Base-by-base conservation (phyloP, 2,888 invertebrate genomes). In the Pristionchus maxplancki region DNA sequence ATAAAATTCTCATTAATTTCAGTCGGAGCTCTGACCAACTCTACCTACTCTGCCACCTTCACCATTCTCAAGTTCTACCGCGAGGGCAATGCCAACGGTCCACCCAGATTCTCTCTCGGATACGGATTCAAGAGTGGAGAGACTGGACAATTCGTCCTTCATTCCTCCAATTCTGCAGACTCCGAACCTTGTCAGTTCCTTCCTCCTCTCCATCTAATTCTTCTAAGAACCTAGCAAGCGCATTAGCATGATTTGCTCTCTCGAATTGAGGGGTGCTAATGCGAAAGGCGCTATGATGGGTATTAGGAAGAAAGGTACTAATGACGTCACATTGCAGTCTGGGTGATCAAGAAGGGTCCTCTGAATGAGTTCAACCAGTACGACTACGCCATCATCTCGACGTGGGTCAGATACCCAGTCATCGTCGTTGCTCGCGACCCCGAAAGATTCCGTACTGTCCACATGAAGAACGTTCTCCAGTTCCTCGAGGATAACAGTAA, bases 331-430 rank as follows among this genome's bases (percentile, higher is more conserved):
- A 20, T 90, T 93, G 89, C 90, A 95, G 95, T 95, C 93, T 95
- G 95, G 95, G 94, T 95, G 64, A 93, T 95, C 92, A 95, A 95
- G 90, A 91, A 93, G 90, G 95, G 95, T 67, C 95, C 95, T 48
- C 91, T 95, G 82, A 95, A 95, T 90, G 94, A 95, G 90, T 95
- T 94, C 93, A 95, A 95, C 88, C 95, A 95, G 90, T 95, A 95
- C 91, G 95, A 95, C 89, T 95, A 95, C 90, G 95, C 95, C 40
- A 92, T 94, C 71, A 91, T 94, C 85, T 93, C 93, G 81, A 93
- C 93, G 78, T 93, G 93, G 93, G 92, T 92, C 64, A 58, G 93
- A 85, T 95, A 93, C 91, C 95, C 95, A 37, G 94, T 95, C 34
- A 94, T 95, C 86, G 95, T 95, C 37, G 93, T 95, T 89, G 95